These are phyloP conservation scores for Brachyrhaphis roseni DNA, from an alignment of 2,797 vertebrate genomes.

Conservation along the genomic window DNA sequence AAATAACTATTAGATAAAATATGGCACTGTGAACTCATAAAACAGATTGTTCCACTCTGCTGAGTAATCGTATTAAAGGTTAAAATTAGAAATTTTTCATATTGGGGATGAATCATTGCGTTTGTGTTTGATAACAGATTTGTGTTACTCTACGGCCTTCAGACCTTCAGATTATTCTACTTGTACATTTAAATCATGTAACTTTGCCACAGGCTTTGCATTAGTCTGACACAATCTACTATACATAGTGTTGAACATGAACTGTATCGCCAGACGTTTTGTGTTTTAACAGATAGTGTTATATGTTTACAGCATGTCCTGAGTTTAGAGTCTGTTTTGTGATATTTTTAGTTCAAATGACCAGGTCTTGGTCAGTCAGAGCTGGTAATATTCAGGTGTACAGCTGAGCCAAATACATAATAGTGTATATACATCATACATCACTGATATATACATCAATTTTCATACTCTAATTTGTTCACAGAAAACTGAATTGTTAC, in stretches of 20 bases:
- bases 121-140: background rate
- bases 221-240: background rate
- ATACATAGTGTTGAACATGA: background rate
- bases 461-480: background rate
- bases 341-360: background rate
- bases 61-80: background rate
- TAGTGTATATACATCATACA: background rate
- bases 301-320: background rate
- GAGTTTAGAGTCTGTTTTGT: background rate
- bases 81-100: background rate
- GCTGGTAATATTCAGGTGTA: background rate
- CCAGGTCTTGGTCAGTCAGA: background rate
- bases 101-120: background rate
- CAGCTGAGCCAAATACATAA: background rate
- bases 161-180: background rate
- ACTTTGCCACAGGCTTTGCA: background rate
- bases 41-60: background rate
- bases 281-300: background rate
- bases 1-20: background rate
- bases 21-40: background rate
- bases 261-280: background rate
- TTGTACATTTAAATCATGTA: background rate
- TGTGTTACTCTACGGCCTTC: background rate
- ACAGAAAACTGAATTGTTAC: background rate
- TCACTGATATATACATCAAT: no score